Evolutionary conservation across 2,888 invertebrate species (phyloP).

Genomic region (Apotomis betuletana): DNA sequence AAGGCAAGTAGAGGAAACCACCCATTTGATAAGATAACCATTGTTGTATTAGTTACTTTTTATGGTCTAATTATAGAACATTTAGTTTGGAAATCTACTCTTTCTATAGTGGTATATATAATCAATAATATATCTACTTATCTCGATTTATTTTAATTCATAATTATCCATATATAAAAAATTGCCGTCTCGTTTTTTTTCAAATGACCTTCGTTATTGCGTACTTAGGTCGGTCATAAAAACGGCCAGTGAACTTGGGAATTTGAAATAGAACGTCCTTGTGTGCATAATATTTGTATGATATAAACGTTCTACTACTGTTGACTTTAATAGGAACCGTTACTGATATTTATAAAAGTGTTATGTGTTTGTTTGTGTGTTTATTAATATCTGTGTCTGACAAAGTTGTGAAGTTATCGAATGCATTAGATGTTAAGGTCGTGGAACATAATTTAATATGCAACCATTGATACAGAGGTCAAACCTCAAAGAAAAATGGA

Average conservation of each 20-base stretch:
- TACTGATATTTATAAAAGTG: neutral
- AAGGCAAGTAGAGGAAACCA: conserved; percentile 30
- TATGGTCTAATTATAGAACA: conserved; percentile 24
- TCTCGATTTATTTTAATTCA: too few species aligned
- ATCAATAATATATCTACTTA: too few species aligned
- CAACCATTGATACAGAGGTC: too few species aligned
- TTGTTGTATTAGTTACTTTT: conserved; percentile 20
- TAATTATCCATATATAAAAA: too few species aligned
- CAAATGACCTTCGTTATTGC: neutral
- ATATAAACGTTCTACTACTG: conserved; percentile 1
- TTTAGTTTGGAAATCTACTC: neutral
- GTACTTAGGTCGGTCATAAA: conserved; percentile 3
- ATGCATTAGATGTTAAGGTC: too few species aligned
- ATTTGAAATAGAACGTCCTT: neutral
- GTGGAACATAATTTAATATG: too few species aligned
- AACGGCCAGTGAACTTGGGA: conserved; percentile 25
- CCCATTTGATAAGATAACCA: conserved; percentile 32
- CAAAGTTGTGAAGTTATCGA: too few species aligned
- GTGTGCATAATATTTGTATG: conserved; percentile 11
- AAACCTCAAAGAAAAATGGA: too few species aligned
- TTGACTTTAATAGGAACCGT: neutral
- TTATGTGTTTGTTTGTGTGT: neutral
- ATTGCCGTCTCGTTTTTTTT: neutral
- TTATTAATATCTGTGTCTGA: too few species aligned
- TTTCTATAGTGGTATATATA: neutral